These are phyloP conservation scores for Pipistrellus pygmaeus DNA, from an alignment of 2,797 vertebrate species.

Conservation along the genomic window DNA sequence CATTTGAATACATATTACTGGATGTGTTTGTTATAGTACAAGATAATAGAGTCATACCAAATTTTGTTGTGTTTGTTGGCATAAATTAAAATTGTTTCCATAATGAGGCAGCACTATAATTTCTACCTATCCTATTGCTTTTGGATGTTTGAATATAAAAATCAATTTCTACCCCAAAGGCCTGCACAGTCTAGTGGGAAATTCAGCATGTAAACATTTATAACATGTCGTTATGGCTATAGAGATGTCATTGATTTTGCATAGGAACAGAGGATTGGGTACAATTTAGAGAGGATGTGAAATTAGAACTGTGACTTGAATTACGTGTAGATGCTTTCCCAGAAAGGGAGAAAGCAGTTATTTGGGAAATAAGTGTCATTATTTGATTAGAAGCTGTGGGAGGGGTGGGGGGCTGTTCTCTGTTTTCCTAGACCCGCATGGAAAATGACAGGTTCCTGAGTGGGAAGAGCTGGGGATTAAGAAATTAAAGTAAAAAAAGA, in stretches of 20 bases:
- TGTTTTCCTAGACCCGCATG: no score
- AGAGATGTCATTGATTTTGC: neutral
- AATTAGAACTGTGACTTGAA: slow-evolving; percentile 25
- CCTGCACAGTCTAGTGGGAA: neutral
- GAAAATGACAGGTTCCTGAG: no score
- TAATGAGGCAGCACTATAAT: neutral
- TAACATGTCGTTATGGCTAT: neutral
- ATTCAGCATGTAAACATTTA: slow-evolving; percentile 27
- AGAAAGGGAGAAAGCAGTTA: neutral
- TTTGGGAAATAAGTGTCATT: neutral
- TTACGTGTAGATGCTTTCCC: slow-evolving; percentile 22
- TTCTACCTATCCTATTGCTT: slow-evolving; percentile 11
- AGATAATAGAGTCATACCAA: neutral
- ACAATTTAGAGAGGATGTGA: neutral
- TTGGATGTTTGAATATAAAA: neutral
- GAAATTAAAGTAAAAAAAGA: no score
- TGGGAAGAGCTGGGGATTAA: no score
- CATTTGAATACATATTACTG: neutral
- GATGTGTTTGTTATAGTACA: neutral
- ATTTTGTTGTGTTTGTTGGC: neutral
- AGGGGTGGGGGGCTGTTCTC: no score
- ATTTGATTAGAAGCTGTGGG: neutral
- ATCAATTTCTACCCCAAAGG: neutral
- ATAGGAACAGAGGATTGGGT: neutral
- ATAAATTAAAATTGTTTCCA: slow-evolving; percentile 49